phyloP scores from a whole-genome alignment of 1,140 invertebrate species.

The Helicoverpa armigera region DNA sequence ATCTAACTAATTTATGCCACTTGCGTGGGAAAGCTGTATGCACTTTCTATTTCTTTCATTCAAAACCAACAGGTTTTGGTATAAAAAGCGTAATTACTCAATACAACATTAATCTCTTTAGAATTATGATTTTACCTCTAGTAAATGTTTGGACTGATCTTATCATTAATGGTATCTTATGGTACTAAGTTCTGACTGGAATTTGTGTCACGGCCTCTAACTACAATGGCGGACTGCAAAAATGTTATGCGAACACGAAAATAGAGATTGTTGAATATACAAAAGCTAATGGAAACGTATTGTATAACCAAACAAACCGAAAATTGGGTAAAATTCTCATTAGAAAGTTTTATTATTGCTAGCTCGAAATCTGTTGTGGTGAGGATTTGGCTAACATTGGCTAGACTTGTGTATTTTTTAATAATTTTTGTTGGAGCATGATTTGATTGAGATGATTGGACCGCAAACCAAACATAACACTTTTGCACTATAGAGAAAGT shows the following conservation, averaged over 20 bases:
- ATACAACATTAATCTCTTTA: conserved; percentile 3
- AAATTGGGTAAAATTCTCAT: conserved; percentile 2
- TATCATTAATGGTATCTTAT: conserved; percentile 25
- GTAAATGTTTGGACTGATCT: conserved; percentile 12
- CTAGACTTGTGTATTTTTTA: not conserved
- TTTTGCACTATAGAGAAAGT: not conserved
- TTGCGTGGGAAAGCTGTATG: conserved; percentile 33
- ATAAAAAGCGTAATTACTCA: not conserved
- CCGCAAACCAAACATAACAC: not conserved
- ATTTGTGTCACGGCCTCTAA: conserved; percentile 39
- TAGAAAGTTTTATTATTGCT: conserved; percentile 17
- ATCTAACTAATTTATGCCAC: conserved; percentile 23
- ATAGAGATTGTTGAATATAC: not conserved
- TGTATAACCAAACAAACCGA: conserved; percentile 6
- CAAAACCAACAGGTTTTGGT: conserved; percentile 13
- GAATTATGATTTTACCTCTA: conserved; percentile 7
- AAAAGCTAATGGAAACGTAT: not conserved
- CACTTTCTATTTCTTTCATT: conserved; percentile 29
- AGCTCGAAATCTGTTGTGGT: conserved; percentile 4
- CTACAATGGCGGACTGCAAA: conserved; percentile 20
- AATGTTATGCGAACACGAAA: conserved; percentile 25
- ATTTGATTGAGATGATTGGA: not conserved
- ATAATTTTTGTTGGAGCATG: not conserved
- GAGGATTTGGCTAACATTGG: conserved; percentile 8
- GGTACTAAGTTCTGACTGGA: conserved; percentile 12